Base-by-base conservation (phyloP, 2,113 vertebrate species). In the Eclectus roratus region DNA sequence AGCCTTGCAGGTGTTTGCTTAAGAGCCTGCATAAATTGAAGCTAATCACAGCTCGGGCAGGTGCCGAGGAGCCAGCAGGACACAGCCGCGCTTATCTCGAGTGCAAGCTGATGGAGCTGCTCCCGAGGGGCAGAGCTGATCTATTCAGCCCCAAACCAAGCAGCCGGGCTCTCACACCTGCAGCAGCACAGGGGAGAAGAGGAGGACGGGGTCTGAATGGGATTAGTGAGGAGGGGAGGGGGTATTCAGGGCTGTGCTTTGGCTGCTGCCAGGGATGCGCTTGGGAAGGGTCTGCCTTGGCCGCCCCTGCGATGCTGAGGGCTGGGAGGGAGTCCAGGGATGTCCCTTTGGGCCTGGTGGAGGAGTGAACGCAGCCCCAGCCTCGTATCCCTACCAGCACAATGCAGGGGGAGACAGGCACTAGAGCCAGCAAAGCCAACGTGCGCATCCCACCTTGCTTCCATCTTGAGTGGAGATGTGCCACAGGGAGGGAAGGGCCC, bases 1-100 rank as follows among this genome's bases (percentile, higher is more conserved):
- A 46, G 70, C 55, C 55, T 93, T 44, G 81, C 89, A 91, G 89
- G 80, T 89, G 89, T 82, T 74, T 89, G 82, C 68, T 92, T 84
- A 72, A 49, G 76, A 92, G 74, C 17, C 91, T 84, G 87, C 44
- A 53, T 37, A 93, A 85, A 91, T 55, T 39, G 84, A 81, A 87
- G 86, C 60, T 68, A 86, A 41, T 66, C 80, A n/a, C 53, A 66
- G 91, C 91, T 49, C 76, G 9, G 37, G 39, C 94, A 91, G 91
- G 47, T 76, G 88, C 80, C 10, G 2, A 74, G 92, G 24, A 86
- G 64, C 56, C 55, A 6, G 31, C 46, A 88, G 89, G 83, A 78
- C 80, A 28, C 1, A 2, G 84, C 89, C 66, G 17, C 1, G 10
- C 66, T 92, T 81, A 86, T 71, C 87, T 86, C 13, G 1, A 78